A percentile compares a stretch with the other conserved stretches of the same genome.
phyloP scores from a whole-genome alignment of 2,113 vertebrate genomes.

The Perca schrenkii region DNA sequence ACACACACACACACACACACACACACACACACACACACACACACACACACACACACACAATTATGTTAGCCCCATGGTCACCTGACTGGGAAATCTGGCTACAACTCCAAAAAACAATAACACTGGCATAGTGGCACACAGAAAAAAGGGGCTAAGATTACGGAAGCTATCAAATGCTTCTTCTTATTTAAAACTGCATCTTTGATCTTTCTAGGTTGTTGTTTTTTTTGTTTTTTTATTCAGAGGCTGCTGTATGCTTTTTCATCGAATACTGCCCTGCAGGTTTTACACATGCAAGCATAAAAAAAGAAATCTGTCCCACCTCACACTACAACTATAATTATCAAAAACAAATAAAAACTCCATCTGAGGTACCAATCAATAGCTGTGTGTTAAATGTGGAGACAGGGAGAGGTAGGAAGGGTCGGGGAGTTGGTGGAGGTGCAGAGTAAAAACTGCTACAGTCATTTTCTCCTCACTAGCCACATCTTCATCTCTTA shows the following conservation, averaged over 20 bases:
- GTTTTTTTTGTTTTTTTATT: background rate
- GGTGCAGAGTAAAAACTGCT: background rate
- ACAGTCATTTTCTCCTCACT: slow-evolving; percentile 39
- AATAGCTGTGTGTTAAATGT: background rate
- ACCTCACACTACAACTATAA: background rate
- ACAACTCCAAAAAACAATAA: slow-evolving; percentile 42
- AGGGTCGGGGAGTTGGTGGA: background rate
- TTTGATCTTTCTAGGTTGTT: background rate
- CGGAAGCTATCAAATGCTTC: background rate
- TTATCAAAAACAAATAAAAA: background rate
- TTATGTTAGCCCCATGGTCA: slow-evolving; percentile 24
- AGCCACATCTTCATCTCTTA: slow-evolving; percentile 53
- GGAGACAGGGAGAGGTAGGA: background rate
- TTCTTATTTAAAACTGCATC: background rate
- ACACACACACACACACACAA: background rate
- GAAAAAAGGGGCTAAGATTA: slow-evolving; percentile 5
- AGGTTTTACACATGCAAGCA: background rate
- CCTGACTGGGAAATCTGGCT: slow-evolving; percentile 44
- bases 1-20: too few relatives aligned
- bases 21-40: too few relatives aligned
- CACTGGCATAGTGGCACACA: background rate
- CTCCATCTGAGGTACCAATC: background rate
- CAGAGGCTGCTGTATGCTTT: background rate
- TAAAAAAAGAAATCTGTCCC: background rate
- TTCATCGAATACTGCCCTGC: background rate